A percentile compares a stretch with the other conserved stretches of the same genome.
Evolutionary conservation across 2,888 invertebrate species (phyloP).

Genomic region (Oxytorus armatus): DNA sequence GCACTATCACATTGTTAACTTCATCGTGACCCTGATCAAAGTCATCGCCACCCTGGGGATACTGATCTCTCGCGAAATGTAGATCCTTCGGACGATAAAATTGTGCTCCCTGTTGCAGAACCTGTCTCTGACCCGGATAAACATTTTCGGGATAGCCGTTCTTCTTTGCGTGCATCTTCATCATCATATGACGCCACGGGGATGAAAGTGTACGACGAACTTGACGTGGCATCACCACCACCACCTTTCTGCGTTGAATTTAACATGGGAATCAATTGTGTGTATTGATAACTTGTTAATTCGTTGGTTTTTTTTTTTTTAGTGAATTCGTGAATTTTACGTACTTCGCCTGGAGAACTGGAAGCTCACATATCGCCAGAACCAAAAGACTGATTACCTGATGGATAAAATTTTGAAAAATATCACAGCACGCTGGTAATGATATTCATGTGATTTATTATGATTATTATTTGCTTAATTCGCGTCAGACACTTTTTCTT

Average conservation of each 20-base stretch:
- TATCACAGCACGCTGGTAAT: neutral
- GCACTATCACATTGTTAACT: constrained; percentile 75
- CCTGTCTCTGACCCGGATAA: constrained; percentile 40
- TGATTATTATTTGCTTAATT: too few relatives aligned
- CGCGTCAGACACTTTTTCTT: too few relatives aligned
- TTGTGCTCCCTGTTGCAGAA: neutral
- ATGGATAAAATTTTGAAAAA: neutral
- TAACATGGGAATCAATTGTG: neutral
- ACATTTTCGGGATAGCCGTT: constrained; percentile 32
- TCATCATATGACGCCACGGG: constrained; percentile 65
- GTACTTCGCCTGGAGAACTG: constrained; percentile 75
- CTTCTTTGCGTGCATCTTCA: constrained; percentile 67
- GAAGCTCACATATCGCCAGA: constrained; percentile 74
- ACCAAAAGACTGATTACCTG: constrained; percentile 49
- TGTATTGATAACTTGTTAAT: neutral
- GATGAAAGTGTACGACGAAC: constrained; percentile 73
- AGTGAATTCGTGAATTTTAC: too few relatives aligned
- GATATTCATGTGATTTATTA: too few relatives aligned
- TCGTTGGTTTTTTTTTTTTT: too few relatives aligned
- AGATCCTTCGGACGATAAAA: constrained; percentile 37
- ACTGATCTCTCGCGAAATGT: constrained; percentile 41
- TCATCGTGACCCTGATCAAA: constrained; percentile 76
- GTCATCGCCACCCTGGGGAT: constrained; percentile 76
- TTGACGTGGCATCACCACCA: constrained; percentile 76
- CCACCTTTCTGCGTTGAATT: constrained; percentile 71